Evolutionary conservation across 2,888 invertebrate species (phyloP), one percentile per base, ranked within the genome.

Genomic region (Scaptomyza flava): DNA sequence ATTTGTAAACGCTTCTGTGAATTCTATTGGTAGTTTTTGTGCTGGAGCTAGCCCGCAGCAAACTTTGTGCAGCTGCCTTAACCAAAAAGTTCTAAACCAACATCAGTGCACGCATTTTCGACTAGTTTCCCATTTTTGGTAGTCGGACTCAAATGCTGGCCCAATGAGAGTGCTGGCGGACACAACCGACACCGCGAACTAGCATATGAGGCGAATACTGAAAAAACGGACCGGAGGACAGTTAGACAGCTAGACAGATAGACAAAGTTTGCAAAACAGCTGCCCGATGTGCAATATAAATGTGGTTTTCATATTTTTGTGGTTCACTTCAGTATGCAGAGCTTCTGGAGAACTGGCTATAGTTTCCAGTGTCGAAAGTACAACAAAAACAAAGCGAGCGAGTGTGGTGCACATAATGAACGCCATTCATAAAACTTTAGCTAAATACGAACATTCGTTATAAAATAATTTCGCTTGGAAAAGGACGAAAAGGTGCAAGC

Each of bases 281-380:
- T 87, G 87, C 81, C 69, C 73, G 74, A 76, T 77, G 81, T 78
- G 77, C 76, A 79, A 86, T 89, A 85, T 89, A 79, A 88, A 86
- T 89, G 89, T 72, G 89, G 89, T 87, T 89, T 89, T 79, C 80
- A 89, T 89, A 89, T 89, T 89, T 88, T 87, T 89, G 89, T 82
- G 89, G 89, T 89, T 87, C 86, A 77, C 77, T 86, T 77, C 75
- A 66, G 77, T 69, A 76, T 68, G 75, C 56, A 58, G 65, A 71
- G 68, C 48, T 57, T 56, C 71, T 12, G 59, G 54, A 50, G 50
- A 34, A 66, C 54, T 62, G 36, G 48, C 64, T 66, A 30, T 59
- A 74, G 71, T 72, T 78, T 62, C 60, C 45, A 67, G 54, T 61
- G 60, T 59, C 58, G 51, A 56, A 52, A 64, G 47, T 60, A 71